These are phyloP conservation scores for Geothlypis trichas DNA, from an alignment of 2,113 vertebrate genomes.

Conservation along the genomic window DNA sequence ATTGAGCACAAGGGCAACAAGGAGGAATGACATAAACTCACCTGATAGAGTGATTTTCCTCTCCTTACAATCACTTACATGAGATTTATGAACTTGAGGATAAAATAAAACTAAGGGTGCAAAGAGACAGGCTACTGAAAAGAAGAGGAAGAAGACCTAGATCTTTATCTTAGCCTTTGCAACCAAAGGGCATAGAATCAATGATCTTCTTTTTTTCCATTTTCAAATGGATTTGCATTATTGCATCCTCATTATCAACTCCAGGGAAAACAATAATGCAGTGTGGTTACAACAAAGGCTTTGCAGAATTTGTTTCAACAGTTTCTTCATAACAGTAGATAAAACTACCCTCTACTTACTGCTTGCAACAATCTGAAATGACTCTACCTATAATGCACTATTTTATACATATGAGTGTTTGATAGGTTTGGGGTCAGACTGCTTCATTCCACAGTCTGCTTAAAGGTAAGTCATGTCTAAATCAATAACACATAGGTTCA, in stretches of 20 bases:
- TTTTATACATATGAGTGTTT: background rate
- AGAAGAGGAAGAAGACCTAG: background rate
- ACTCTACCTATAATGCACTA: background rate
- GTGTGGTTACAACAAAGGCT: background rate
- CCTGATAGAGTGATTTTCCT: background rate
- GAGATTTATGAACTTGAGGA: conserved; percentile 42
- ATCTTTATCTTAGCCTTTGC: background rate
- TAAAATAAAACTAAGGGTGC: conserved; percentile 18
- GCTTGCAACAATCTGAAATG: background rate
- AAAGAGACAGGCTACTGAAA: conserved; percentile 30
- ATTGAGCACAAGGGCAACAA: background rate
- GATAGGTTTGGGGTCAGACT: background rate
- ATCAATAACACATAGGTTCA: background rate
- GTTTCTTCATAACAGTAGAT: background rate
- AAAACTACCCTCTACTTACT: background rate
- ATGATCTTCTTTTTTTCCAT: background rate
- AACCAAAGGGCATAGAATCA: background rate
- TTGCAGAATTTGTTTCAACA: background rate
- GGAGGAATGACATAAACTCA: conserved; percentile 26
- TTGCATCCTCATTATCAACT: background rate
- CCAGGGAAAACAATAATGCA: background rate
- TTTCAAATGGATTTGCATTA: conserved; percentile 13
- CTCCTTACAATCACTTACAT: background rate
- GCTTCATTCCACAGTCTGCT: background rate
- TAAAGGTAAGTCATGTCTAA: background rate